These are phyloP conservation scores for Aspidapion aeneum DNA, from an alignment of 2,888 invertebrate genomes.

Conservation along the genomic window DNA sequence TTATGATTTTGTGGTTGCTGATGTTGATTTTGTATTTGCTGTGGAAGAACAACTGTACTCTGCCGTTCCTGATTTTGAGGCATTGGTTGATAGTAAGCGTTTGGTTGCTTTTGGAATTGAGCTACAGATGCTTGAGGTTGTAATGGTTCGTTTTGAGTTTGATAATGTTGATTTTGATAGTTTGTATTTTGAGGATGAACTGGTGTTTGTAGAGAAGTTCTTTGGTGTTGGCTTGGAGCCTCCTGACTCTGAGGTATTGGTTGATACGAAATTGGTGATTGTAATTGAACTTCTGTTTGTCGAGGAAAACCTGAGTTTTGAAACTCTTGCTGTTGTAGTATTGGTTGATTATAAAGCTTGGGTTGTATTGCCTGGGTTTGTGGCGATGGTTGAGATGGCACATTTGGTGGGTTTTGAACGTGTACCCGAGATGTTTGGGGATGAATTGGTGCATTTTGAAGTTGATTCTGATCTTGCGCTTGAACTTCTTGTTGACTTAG, in stretches of 20 bases:
- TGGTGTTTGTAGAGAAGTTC: not conserved
- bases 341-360: not conserved
- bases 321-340: not conserved
- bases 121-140: conserved; percentile 1
- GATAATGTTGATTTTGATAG: conserved; percentile 4
- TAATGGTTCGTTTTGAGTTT: not conserved
- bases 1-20: too few relatives aligned
- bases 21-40: too few relatives aligned
- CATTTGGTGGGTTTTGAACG: not conserved
- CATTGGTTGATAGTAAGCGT: not conserved
- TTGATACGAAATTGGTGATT: too few relatives aligned
- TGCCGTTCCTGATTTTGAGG: too few relatives aligned
- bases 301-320: too few relatives aligned
- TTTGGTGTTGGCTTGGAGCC: too few relatives aligned
- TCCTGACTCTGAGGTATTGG: too few relatives aligned
- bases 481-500: too few relatives aligned
- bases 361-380: not conserved
- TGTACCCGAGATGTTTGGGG: not conserved
- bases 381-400: not conserved
- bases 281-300: too few relatives aligned
- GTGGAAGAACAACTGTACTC: too few relatives aligned
- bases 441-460: not conserved
- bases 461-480: not conserved
- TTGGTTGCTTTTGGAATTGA: too few relatives aligned
- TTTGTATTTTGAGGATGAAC: not conserved